These are phyloP conservation scores for Melanogrammus aeglefinus DNA, from an alignment of 2,797 vertebrate species.

Conservation along the genomic window DNA sequence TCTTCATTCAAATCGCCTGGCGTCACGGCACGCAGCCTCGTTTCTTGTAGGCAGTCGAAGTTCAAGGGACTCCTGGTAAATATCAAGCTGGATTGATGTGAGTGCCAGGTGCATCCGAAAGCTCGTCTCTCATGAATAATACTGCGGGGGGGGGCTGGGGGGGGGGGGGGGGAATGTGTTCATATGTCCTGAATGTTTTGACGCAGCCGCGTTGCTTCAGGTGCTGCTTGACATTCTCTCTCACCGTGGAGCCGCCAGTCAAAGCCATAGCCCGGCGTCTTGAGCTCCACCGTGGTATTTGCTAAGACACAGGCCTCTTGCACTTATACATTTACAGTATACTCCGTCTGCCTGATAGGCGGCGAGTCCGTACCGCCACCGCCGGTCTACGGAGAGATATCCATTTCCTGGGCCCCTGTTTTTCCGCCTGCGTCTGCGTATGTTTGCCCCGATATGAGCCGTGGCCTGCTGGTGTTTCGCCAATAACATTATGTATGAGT, in stretches of 20 bases:
- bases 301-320: background rate
- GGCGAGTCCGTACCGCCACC: background rate
- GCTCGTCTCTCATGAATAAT: constrained; percentile 64
- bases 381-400: background rate
- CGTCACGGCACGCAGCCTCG: constrained; percentile 43
- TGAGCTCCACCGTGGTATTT: constrained; percentile 29
- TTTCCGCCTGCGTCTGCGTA: background rate
- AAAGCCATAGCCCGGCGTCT: constrained; percentile 46
- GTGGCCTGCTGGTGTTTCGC: constrained; percentile 37
- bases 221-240: constrained; percentile 69
- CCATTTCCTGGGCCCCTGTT: no score
- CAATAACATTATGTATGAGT: constrained; percentile 59
- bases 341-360: background rate
- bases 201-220: constrained; percentile 64
- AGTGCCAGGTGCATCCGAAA: constrained; percentile 45
- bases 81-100: constrained; percentile 58
- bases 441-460: constrained; percentile 54
- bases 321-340: background rate
- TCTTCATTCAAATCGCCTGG: constrained; percentile 57
- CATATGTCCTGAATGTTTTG: constrained; percentile 64
- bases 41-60: constrained; percentile 41
- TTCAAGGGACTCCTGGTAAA: constrained; percentile 63
- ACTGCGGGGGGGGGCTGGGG: constrained; percentile 15
- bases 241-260: constrained; percentile 65
- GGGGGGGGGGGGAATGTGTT: constrained; percentile 25